Base-by-base conservation (phyloP, 1,140 invertebrate genomes). In the Macrobrachium rosenbergii region DNA sequence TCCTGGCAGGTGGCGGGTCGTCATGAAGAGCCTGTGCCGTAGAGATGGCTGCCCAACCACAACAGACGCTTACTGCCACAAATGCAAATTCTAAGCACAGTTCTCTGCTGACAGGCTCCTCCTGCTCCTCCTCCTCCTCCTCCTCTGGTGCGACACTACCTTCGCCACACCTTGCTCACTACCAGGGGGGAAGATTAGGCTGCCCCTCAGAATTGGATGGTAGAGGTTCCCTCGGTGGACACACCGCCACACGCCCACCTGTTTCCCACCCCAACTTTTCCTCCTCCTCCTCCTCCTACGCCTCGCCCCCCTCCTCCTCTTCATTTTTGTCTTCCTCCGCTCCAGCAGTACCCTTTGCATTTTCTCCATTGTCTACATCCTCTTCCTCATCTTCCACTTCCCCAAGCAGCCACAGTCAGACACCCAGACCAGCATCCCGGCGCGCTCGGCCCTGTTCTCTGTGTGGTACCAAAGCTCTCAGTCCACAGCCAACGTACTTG, bases 1-100 rank as follows among this genome's bases (percentile, higher is more conserved):
- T 16, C 19, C 12, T 28, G 59, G 23, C 14, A 62, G 62, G n/a
- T 59, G 73, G n/a, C 23, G 16, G 60, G 73, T 62, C 85, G 85
- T 82, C 78, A 87, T 87, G 85, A 87, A 59, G 75, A 67, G 79
- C 23, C 69, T 12, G 78, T 37, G 45, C 78, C 67, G 67, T 77
- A n/a, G 79, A 23, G 63, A 87, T 87, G 85, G 85, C 85, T 72
- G 78, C 85, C 11, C 79, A 69, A 82, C 85, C 81, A 76, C 85
- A 87, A 87, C 78, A 87, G 59, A 62, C 85, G 21, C 79, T 81
- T 12, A 82, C 78, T 75, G 81, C 69, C 85, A 63, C 69, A 58
- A 52, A 78, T 12, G n/a, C 58, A 21, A 52, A 37, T n/a, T 58
- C 63, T 60, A 16, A 52, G 14, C 19, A 63, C 10, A 17, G 64